phyloP scores from a whole-genome alignment of 2,888 invertebrate genomes.

The Drosophila anomalata region DNA sequence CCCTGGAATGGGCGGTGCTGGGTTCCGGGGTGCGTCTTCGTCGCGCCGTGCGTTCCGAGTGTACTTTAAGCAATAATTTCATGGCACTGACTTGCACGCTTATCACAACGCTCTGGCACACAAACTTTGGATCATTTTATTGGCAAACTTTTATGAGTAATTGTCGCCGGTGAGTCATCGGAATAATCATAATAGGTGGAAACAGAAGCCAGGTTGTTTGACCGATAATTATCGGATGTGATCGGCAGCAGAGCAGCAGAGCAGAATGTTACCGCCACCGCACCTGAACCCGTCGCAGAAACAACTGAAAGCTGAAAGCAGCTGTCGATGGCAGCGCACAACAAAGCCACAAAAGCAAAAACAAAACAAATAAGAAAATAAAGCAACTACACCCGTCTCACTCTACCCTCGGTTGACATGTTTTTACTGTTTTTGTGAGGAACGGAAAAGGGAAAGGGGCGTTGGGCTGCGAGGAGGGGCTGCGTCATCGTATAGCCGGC shows the following conservation, averaged over 20 bases:
- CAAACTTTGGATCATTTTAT: conserved; percentile 19
- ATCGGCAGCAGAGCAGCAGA: conserved; percentile 23
- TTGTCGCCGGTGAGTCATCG: conserved; percentile 26
- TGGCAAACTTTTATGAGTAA: conserved; percentile 24
- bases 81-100: conserved; percentile 51
- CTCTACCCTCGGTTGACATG: conserved; percentile 65
- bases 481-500: conserved; percentile 58
- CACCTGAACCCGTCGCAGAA: conserved; percentile 77
- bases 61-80: conserved; percentile 83
- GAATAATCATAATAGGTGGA: conserved; percentile 5
- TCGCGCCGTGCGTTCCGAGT: conserved; percentile 80
- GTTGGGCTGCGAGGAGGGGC: conserved; percentile 5
- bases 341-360: conserved; percentile 14
- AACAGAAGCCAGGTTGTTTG: conserved; percentile 34
- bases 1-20: conserved; percentile 38
- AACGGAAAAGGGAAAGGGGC: neutral
- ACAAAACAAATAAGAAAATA: conserved; percentile 13
- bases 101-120: conserved; percentile 22
- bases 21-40: conserved; percentile 71
- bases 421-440: conserved; percentile 27
- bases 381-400: conserved; percentile 25
- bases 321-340: conserved; percentile 35
- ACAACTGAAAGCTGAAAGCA: conserved; percentile 65
- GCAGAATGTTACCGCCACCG: conserved; percentile 56
- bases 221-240: conserved; percentile 49